phyloP scores from a whole-genome alignment of 2,888 invertebrate species.

The Polymixis flavicincta region DNA sequence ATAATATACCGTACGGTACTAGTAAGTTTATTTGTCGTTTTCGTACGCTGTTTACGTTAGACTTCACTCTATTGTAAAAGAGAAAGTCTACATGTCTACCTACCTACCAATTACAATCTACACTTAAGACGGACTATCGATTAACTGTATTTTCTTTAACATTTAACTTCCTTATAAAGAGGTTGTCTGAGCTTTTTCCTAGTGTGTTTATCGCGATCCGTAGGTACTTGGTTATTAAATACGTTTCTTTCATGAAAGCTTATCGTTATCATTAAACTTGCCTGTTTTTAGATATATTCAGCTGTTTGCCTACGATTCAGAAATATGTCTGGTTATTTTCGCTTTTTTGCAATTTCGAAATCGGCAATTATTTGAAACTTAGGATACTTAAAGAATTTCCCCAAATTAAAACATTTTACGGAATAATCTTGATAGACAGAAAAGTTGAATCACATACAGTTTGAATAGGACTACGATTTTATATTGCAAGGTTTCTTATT shows the following conservation, averaged over 20 bases:
- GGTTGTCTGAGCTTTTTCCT: conserved; percentile 28
- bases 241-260: conserved; percentile 23
- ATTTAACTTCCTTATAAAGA: conserved; percentile 49
- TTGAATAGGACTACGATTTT: background rate
- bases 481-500: background rate
- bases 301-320: background rate
- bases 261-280: background rate
- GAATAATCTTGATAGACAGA: background rate
- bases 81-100: conserved; percentile 49
- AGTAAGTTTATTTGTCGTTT: conserved; percentile 37
- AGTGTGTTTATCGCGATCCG: conserved; percentile 2
- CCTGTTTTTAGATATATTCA: conserved; percentile 1
- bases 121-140: conserved; percentile 37
- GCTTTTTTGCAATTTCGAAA: background rate
- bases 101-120: conserved; percentile 44
- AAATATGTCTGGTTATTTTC: background rate
- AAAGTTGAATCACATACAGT: background rate
- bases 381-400: background rate
- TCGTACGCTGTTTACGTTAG: conserved; percentile 40
- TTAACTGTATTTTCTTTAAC: conserved; percentile 49
- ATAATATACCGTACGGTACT: conserved; percentile 15
- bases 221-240: conserved; percentile 19
- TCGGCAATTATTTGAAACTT: background rate
- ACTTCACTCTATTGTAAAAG: conserved; percentile 46
- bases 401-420: background rate